Evolutionary conservation across 2,888 invertebrate genomes (phyloP), one percentile per base, ranked within the genome.

Genomic region (Apotomis turbidana): DNA sequence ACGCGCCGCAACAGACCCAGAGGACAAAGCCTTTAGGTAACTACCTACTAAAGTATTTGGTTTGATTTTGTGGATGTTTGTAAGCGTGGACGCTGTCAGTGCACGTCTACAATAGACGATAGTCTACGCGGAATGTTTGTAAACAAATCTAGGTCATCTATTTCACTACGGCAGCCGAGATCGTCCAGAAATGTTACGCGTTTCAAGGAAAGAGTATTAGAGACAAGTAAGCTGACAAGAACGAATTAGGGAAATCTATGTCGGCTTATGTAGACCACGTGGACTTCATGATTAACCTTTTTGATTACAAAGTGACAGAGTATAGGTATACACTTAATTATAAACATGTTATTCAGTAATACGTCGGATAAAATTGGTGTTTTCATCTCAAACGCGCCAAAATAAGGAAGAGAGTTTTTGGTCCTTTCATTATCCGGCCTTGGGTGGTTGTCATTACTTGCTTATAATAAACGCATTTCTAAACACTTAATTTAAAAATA

Each of bases 1-100:
- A 88, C 90, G 87, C 88, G 85, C 86, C 83, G 84, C 82, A 84
- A 84, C 87, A 85, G 86, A 87, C 85, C 87, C 85, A 83, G 83
- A 88, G 89, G 87, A 90, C 88, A 90, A 88, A 92, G 93, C 93
- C 93, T 90, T 89, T 88, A 92, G 93, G 93, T 93, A 92, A 92
- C 85, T 89, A 89, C 64, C 72, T 75, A 61, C 60, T 44, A 55
- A 74, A 54, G 52, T 67, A 62, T 66, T 62, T 62, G 52, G 51
- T 73, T 62, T 62, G 46, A 66, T 66, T 74, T 74, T 76, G 76
- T 80, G 79, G 75, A 77, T 74, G 76, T 76, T 64, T 74, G 73
- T 78, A 77, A 78, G 77, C 68, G 74, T 76, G 78, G 74, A 78
- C 76, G 76, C 44, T 67, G 78, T 75, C 72, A 75, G 52, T 61